Percentiles rank a stretch among this genome's conserved stretches.
These are phyloP conservation scores for Drosophila novamexicana DNA, from an alignment of 1,140 invertebrate species.

Conservation along the genomic window DNA sequence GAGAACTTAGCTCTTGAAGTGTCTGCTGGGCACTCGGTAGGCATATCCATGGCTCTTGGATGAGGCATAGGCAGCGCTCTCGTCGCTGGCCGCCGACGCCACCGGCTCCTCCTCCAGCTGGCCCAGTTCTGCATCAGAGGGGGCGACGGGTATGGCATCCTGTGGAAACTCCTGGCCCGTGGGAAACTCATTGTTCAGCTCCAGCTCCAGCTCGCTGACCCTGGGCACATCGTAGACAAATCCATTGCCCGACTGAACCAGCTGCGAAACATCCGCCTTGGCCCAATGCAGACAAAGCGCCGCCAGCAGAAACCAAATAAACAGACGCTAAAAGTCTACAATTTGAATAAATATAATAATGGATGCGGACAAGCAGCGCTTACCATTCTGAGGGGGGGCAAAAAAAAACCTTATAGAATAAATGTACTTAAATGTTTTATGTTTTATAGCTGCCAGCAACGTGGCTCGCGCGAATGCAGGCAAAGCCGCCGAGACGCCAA, in stretches of 20 bases:
- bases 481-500: constrained; percentile 56
- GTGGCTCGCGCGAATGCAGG: constrained; percentile 68
- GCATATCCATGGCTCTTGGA: constrained; percentile 60
- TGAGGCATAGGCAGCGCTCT: constrained; percentile 39
- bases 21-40: constrained; percentile 64
- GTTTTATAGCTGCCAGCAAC: constrained; percentile 58
- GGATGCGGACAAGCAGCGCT: not conserved
- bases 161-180: constrained; percentile 70
- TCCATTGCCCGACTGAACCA: constrained; percentile 75
- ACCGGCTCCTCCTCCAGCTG: constrained; percentile 34
- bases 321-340: constrained; percentile 35
- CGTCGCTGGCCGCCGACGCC: constrained; percentile 12
- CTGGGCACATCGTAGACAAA: constrained; percentile 74
- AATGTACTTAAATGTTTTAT: constrained; percentile 48
- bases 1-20: constrained; percentile 61
- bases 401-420: constrained; percentile 34
- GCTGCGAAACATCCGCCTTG: constrained; percentile 67
- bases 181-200: constrained; percentile 71
- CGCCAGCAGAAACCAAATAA: constrained; percentile 41
- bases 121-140: constrained; percentile 66
- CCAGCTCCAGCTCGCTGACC: constrained; percentile 64
- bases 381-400: constrained; percentile 36
- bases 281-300: constrained; percentile 30
- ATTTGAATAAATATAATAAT: not conserved
- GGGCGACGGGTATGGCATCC: constrained; percentile 67